These are phyloP conservation scores for Azemiops feae DNA, from an alignment of 2,113 vertebrate species.

Conservation along the genomic window DNA sequence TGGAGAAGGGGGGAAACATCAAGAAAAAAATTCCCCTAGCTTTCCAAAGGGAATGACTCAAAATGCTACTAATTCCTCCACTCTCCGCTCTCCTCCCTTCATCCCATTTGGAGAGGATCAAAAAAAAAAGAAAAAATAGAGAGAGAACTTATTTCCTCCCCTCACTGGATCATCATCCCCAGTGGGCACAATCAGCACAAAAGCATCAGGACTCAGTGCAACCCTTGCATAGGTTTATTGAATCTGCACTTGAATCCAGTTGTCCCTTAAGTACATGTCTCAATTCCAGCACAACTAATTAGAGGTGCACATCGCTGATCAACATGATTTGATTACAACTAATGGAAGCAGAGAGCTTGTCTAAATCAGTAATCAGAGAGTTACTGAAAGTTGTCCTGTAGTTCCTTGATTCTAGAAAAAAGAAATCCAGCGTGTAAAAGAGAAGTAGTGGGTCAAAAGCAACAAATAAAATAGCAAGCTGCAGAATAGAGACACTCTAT, in stretches of 20 bases:
- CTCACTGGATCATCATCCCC: neutral
- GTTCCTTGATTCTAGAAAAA: neutral
- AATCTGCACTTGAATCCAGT: neutral
- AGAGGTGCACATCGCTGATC: neutral
- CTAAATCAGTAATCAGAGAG: neutral
- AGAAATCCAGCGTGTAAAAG: neutral
- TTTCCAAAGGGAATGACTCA: neutral
- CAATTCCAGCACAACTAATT: neutral
- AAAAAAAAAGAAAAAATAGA: too few species aligned
- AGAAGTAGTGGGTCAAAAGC: neutral
- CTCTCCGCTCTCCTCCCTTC: neutral
- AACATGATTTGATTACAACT: neutral
- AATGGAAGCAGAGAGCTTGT: neutral
- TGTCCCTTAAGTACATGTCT: neutral
- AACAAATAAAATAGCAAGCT: neutral
- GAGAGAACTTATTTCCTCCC: neutral
- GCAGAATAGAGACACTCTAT: neutral
- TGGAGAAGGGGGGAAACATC: neutral
- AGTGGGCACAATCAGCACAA: neutral
- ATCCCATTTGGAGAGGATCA: neutral
- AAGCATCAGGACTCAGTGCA: neutral
- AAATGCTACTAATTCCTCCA: neutral
- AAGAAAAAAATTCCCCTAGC: neutral
- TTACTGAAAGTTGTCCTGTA: neutral
- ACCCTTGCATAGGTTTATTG: neutral